Evolutionary conservation across 2,888 invertebrate species (phyloP).

Genomic region (Caenorhabditis angaria): DNA sequence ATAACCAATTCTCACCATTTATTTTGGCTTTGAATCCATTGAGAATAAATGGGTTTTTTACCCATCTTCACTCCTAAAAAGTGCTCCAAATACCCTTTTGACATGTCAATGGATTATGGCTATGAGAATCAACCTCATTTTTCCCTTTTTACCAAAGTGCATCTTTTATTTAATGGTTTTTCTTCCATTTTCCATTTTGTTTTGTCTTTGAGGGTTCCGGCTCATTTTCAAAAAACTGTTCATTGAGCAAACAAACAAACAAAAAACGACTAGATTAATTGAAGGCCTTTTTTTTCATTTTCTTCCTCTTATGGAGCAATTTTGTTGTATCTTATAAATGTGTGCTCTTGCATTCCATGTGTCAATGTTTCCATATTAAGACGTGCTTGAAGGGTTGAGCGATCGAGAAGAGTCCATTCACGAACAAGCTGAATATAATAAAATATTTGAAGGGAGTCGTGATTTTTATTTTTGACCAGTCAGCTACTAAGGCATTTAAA

Average conservation of each 20-base stretch:
- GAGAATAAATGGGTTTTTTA: not conserved
- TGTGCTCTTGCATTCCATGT: slow-evolving; percentile 70
- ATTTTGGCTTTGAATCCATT: not conserved
- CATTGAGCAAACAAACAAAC: slow-evolving; percentile 1
- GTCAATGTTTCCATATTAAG: slow-evolving; percentile 72
- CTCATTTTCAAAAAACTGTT: not conserved
- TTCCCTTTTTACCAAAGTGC: not conserved
- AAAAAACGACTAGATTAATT: slow-evolving; percentile 31
- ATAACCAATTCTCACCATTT: too few relatives aligned
- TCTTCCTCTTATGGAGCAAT: slow-evolving; percentile 38
- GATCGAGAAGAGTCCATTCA: slow-evolving; percentile 70
- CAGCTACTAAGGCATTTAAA: not conserved
- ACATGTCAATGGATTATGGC: not conserved
- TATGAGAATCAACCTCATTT: not conserved
- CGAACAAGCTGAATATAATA: slow-evolving; percentile 62
- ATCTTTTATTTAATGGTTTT: too few relatives aligned
- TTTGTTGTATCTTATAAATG: slow-evolving; percentile 59
- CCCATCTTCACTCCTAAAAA: not conserved
- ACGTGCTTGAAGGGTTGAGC: slow-evolving; percentile 64
- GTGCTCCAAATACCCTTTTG: not conserved
- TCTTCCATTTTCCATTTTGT: too few relatives aligned
- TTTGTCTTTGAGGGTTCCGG: too few relatives aligned
- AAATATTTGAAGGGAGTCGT: too few relatives aligned
- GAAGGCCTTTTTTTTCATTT: not conserved
- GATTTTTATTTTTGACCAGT: too few relatives aligned